Base-by-base conservation (phyloP, 2,797 vertebrate genomes). In the Muscicapa comitata region DNA sequence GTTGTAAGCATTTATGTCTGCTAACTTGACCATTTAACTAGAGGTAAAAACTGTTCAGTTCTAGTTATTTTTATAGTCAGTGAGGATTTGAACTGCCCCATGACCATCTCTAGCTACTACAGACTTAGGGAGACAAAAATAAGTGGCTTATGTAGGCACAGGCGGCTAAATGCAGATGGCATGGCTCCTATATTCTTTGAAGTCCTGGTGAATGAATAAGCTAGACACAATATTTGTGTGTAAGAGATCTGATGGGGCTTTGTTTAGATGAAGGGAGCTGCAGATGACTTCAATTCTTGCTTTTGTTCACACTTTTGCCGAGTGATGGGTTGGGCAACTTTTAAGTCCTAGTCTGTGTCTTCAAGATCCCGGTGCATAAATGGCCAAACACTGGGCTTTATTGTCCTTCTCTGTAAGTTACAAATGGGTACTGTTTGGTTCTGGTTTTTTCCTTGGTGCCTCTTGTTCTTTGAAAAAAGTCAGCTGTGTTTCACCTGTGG, bases 371-470 rank as follows among this genome's bases (percentile, higher is more conserved):
- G 0, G 8, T 4, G 8, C n/a, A 61, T 51, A 17, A 35, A 29
- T 77, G 33, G 29, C 61, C 55, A 33, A 67, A 28, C 33, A 9
- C n/a, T 47, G 10, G 40, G 33, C 21, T n/a, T 85, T 11, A 2
- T 6, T 65, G 8, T 53, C 38, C 50, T 61, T 73, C 7, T 59
- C 37, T 11, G 10, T 45, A 33, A 59, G 13, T 40, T 65, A 25
- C 0, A 3, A 25, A n/a, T 5, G 38, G 23, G 25, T 63, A 31
- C 16, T 1, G 1, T 48, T 48, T 1, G 0, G 13, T 68, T 74
- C 13, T 13, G 7, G 2, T 18, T 55, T n/a, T 65, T 61, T 6
- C 11, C 17, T 37, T 59, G 14, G 3, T 65, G 7, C n/a, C 11
- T 63, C 25, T 45, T 5, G 1, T 35, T 78, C 31, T 59, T 67